A percentile compares a stretch with the other conserved stretches of the same genome.
Conservation (phyloP, 2,888 invertebrate genomes). For the Tipula vernalis region DNA sequence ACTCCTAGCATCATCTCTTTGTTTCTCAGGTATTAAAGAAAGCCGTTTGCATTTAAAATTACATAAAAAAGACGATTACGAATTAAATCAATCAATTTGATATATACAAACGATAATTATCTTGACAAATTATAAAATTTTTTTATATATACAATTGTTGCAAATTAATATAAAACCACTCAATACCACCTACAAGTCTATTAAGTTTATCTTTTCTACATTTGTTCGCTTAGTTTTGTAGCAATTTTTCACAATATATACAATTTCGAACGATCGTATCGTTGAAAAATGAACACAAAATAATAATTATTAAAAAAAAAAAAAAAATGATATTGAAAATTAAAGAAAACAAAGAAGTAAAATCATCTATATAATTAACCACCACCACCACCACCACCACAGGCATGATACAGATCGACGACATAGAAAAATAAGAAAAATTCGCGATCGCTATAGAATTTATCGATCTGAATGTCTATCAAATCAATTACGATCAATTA, state of each 20-base stretch:
- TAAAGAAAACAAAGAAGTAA: neutral
- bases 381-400: neutral
- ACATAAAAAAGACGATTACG: neutral
- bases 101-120: neutral
- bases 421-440: neutral
- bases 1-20: no score
- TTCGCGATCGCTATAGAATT: neutral
- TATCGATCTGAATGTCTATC: neutral
- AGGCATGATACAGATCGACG: neutral
- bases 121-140: neutral
- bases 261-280: neutral
- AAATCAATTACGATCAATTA: neutral
- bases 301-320: neutral
- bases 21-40: no score
- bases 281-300: neutral
- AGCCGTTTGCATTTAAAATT: no score
- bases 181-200: neutral
- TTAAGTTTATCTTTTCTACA: neutral
- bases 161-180: neutral
- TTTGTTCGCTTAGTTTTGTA: neutral
- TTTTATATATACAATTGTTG: neutral
- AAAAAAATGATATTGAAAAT: neutral
- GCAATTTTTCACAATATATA: neutral
- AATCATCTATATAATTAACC: neutral
- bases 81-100: neutral